These are phyloP conservation scores for Misgurnus mizolepis DNA, from an alignment of 2,113 vertebrate species.

Conservation along the genomic window DNA sequence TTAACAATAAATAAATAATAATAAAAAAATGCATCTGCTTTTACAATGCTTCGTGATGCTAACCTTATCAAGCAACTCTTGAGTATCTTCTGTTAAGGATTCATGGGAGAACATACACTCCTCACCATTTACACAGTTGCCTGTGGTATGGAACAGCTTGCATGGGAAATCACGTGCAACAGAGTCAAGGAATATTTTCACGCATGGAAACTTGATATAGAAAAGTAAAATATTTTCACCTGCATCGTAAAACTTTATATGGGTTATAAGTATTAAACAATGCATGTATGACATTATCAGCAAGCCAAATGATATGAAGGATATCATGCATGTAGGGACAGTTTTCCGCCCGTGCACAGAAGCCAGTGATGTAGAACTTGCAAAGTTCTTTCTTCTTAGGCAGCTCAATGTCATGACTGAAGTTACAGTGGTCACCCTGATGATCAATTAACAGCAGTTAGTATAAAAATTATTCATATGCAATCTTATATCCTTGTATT, in stretches of 20 bases:
- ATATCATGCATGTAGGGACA: conserved; percentile 99
- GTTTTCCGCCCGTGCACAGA: conserved; percentile 90
- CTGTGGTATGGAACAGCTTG: conserved; percentile 94
- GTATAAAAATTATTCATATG: not conserved
- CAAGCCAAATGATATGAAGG: conserved; percentile 70
- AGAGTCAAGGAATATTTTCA: conserved; percentile 73
- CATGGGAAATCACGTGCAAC: conserved; percentile 89
- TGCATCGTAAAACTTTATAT: not conserved
- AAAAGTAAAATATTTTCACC: not conserved
- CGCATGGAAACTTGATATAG: not conserved
- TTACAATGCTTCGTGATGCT: not conserved
- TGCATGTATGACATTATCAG: not conserved
- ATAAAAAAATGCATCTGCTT: not conserved
- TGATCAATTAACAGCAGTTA: conserved; percentile 36
- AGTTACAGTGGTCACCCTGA: conserved; percentile 95
- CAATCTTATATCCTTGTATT: not conserved
- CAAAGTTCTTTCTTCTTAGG: conserved; percentile 95
- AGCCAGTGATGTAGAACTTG: conserved; percentile 97
- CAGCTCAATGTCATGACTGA: conserved; percentile 93
- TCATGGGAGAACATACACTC: conserved; percentile 98
- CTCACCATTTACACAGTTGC: conserved; percentile 92
- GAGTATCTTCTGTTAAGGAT: conserved; percentile 84
- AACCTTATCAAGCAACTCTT: conserved; percentile 93
- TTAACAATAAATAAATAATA: not conserved
- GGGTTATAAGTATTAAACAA: not conserved